A percentile compares a stretch with the other conserved stretches of the same genome.
Evolutionary conservation across 2,888 invertebrate species (phyloP).

Genomic region (Reticulitermes lucifugus): DNA sequence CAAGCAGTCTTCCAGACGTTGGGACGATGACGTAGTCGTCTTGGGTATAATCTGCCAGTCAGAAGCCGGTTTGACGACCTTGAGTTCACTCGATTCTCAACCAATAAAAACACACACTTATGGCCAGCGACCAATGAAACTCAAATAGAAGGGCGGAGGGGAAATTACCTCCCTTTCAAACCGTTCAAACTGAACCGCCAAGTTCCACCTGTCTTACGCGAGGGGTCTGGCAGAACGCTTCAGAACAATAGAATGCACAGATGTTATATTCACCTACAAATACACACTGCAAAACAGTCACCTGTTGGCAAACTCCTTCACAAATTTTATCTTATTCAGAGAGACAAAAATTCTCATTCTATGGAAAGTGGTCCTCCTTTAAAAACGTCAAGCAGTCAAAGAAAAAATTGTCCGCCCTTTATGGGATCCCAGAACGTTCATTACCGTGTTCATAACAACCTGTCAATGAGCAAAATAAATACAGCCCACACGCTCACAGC

Average conservation of each 20-base stretch:
- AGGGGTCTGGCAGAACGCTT: neutral
- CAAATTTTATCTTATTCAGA: too few relatives aligned
- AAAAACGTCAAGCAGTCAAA: too few relatives aligned
- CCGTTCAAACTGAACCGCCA: conserved; percentile 23
- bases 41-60: conserved; percentile 1
- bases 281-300: too few relatives aligned
- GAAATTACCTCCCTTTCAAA: neutral
- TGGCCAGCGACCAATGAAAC: neutral
- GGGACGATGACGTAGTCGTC: conserved; percentile 9
- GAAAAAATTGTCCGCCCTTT: too few relatives aligned
- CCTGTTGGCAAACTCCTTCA: too few relatives aligned
- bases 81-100: neutral
- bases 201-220: conserved; percentile 4
- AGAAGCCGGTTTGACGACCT: conserved; percentile 11
- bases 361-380: too few relatives aligned
- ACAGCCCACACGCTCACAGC: too few relatives aligned
- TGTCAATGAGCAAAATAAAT: too few relatives aligned
- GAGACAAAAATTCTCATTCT: too few relatives aligned
- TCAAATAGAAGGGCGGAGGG: neutral
- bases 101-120: neutral
- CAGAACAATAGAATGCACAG: neutral
- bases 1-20: neutral
- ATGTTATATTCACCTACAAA: too few relatives aligned
- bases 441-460: too few relatives aligned
- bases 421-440: too few relatives aligned